These are phyloP conservation scores for Crossocerus cetratus DNA, from an alignment of 2,888 invertebrate species.

Conservation along the genomic window DNA sequence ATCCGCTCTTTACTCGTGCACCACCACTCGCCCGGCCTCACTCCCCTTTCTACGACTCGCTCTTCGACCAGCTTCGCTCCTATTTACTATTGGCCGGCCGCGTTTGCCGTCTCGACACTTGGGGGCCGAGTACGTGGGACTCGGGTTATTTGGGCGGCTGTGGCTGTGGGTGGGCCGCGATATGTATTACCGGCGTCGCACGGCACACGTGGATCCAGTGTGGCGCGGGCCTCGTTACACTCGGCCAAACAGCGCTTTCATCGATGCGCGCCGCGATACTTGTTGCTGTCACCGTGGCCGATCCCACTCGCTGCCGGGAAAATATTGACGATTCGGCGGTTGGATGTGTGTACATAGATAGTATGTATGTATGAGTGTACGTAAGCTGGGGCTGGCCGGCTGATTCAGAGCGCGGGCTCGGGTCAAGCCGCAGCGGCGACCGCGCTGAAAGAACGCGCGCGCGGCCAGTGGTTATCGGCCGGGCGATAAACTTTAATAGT, in stretches of 20 bases:
- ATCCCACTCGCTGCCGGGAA: neutral
- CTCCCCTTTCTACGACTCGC: slow-evolving; percentile 3
- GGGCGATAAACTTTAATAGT: slow-evolving; percentile 48
- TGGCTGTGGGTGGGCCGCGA: no score
- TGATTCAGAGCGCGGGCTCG: neutral
- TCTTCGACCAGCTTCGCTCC: neutral
- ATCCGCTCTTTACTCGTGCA: slow-evolving; percentile 7
- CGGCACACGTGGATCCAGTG: neutral
- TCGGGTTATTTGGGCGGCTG: no score
- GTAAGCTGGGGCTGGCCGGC: no score
- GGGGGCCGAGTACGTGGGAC: no score
- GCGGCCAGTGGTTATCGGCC: slow-evolving; percentile 31
- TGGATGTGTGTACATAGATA: no score
- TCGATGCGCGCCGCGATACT: slow-evolving; percentile 28
- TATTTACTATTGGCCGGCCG: neutral
- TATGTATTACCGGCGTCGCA: no score
- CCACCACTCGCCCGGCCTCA: neutral
- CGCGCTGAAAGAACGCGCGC: slow-evolving; percentile 24
- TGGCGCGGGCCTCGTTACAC: neutral
- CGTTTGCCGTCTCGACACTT: neutral
- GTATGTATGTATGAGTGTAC: no score
- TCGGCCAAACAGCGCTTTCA: slow-evolving; percentile 5
- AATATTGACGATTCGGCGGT: neutral
- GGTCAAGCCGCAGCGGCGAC: slow-evolving; percentile 12
- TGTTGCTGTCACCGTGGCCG: slow-evolving; percentile 37